These are phyloP conservation scores for Pseudorectes ferrugineus DNA, from an alignment of 2,113 vertebrate species.

Conservation along the genomic window DNA sequence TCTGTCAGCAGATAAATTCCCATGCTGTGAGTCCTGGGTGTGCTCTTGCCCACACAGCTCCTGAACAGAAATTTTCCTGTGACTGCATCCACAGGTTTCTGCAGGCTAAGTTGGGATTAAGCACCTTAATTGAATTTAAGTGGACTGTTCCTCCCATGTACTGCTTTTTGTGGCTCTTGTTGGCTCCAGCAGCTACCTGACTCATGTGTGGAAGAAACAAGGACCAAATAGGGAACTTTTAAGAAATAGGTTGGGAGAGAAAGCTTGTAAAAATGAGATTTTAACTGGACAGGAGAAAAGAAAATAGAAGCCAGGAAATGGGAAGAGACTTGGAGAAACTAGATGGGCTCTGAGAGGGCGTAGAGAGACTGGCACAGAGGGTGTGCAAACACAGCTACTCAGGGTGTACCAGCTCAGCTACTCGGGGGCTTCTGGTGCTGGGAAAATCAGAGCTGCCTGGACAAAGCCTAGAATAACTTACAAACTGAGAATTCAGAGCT, in stretches of 20 bases:
- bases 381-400: neutral
- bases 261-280: neutral
- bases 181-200: neutral
- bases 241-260: neutral
- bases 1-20: neutral
- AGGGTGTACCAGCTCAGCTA: neutral
- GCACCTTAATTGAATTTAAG: neutral
- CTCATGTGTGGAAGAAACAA: neutral
- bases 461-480: neutral
- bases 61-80: neutral
- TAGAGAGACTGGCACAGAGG: neutral
- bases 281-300: neutral
- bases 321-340: neutral
- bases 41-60: neutral
- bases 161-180: neutral
- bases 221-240: neutral
- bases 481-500: neutral
- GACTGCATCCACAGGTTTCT: neutral
- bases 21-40: neutral
- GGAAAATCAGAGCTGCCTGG: neutral
- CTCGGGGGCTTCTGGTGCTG: neutral
- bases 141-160: neutral
- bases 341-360: neutral
- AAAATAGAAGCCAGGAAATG: neutral
- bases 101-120: neutral